Evolutionary conservation across 2,888 invertebrate species (phyloP).

Genomic region (Crematogaster levior): DNA sequence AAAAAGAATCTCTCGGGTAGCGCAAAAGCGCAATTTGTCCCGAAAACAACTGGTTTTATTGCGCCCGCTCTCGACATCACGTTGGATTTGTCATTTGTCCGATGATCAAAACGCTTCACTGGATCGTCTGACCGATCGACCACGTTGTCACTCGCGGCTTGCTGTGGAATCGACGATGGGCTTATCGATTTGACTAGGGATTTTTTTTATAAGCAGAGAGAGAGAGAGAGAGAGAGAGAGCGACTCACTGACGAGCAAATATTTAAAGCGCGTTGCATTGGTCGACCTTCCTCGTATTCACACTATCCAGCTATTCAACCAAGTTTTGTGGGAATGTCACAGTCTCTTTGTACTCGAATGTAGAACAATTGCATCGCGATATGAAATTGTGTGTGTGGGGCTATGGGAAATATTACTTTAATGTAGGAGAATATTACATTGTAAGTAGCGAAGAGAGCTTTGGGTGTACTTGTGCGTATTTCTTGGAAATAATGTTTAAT

Average conservation of each 20-base stretch:
- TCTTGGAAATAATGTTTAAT: slow-evolving; percentile 20
- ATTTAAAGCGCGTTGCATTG: slow-evolving; percentile 23
- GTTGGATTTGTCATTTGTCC: slow-evolving; percentile 73
- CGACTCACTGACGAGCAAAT: slow-evolving; percentile 20
- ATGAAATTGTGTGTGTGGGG: slow-evolving; percentile 30
- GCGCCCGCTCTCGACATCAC: slow-evolving; percentile 70
- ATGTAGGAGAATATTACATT: neutral
- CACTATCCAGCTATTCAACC: neutral
- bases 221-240: neutral
- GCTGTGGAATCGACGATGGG: slow-evolving; percentile 52
- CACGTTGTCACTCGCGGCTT: slow-evolving; percentile 44
- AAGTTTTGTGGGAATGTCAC: slow-evolving; percentile 13
- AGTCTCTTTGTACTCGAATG: slow-evolving; percentile 13
- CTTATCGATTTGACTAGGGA: slow-evolving; percentile 23
- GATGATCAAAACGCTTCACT: slow-evolving; percentile 62
- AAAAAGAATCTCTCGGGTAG: slow-evolving; percentile 60
- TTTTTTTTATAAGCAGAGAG: slow-evolving; percentile 8
- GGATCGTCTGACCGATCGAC: slow-evolving; percentile 35
- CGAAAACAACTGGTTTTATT: slow-evolving; percentile 63
- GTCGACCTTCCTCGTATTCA: slow-evolving; percentile 15
- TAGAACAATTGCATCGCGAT: slow-evolving; percentile 19
- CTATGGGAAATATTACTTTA: slow-evolving; percentile 25
- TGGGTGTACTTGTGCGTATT: neutral
- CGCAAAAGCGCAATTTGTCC: slow-evolving; percentile 73
- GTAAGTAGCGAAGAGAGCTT: slow-evolving; percentile 3